Evolutionary conservation across 2,797 vertebrate genomes (phyloP).

Genomic region (Rhincodon typus): DNA sequence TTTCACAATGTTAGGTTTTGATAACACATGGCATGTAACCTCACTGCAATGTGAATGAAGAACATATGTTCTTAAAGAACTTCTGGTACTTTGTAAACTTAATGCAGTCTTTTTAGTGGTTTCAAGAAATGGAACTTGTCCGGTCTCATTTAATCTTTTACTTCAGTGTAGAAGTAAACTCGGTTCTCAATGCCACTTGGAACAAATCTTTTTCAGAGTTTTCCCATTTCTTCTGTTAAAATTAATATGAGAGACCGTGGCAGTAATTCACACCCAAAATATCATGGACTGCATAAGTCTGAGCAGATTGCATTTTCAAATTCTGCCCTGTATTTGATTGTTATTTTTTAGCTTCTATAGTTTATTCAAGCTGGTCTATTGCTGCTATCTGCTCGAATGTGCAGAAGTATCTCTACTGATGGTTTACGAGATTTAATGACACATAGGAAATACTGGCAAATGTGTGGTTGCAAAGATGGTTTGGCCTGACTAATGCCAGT

Average conservation of each 20-base stretch:
- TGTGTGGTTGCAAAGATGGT: neutral
- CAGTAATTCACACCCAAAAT: neutral
- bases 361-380: neutral
- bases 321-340: no score
- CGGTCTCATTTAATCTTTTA: neutral
- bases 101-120: neutral
- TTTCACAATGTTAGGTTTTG: neutral
- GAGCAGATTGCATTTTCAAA: neutral
- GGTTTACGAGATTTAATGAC: neutral
- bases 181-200: neutral
- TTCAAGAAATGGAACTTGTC: neutral
- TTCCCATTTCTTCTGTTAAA: neutral
- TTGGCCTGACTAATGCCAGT: neutral
- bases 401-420: neutral
- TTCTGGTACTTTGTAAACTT: neutral
- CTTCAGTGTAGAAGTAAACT: neutral
- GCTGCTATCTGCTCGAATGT: neutral
- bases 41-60: neutral
- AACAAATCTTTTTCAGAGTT: neutral
- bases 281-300: neutral
- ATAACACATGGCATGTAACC: neutral
- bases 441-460: neutral
- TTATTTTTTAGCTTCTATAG: neutral
- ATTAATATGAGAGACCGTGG: neutral
- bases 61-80: neutral